These are phyloP conservation scores for Eucriotettix oculatus DNA, from an alignment of 2,888 invertebrate species.

Conservation along the genomic window DNA sequence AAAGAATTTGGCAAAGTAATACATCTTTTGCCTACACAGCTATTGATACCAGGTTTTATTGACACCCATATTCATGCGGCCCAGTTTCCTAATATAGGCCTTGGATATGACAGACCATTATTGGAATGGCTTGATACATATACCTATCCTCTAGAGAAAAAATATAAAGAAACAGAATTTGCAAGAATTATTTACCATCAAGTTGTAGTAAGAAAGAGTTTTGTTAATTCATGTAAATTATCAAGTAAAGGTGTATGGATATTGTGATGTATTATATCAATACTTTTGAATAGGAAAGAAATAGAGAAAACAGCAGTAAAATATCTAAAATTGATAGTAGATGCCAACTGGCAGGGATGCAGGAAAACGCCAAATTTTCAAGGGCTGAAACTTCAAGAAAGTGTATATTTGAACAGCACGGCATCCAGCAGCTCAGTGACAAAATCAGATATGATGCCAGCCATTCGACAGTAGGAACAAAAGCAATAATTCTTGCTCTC, in stretches of 20 bases:
- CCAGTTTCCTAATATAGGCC: conserved; percentile 71
- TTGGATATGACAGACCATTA: conserved; percentile 62
- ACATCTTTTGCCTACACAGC: conserved; percentile 29
- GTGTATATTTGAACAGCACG: too few relatives aligned
- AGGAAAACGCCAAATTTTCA: too few relatives aligned
- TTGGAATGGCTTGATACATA: conserved; percentile 73
- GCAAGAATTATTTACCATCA: conserved; percentile 52
- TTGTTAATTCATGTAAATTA: background rate
- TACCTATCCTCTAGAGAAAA: conserved; percentile 69
- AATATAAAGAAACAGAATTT: conserved; percentile 48
- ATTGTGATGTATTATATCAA: background rate
- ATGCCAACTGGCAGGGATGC: too few relatives aligned
- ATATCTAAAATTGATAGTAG: too few relatives aligned
- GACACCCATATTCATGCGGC: conserved; percentile 85
- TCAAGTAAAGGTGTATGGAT: background rate
- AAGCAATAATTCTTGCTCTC: too few relatives aligned
- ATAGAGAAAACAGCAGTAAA: too few relatives aligned
- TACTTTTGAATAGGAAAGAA: too few relatives aligned
- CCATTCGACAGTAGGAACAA: too few relatives aligned
- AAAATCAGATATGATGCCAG: too few relatives aligned
- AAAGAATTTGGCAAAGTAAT: background rate
- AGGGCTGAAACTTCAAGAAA: too few relatives aligned
- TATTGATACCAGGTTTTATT: conserved; percentile 74
- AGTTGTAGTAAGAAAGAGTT: conserved; percentile 53
- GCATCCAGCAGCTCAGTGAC: too few relatives aligned